A percentile compares a stretch with the other conserved stretches of the same genome.
These are phyloP conservation scores for Drosophila parvula DNA, from an alignment of 1,140 invertebrate genomes.

Conservation along the genomic window DNA sequence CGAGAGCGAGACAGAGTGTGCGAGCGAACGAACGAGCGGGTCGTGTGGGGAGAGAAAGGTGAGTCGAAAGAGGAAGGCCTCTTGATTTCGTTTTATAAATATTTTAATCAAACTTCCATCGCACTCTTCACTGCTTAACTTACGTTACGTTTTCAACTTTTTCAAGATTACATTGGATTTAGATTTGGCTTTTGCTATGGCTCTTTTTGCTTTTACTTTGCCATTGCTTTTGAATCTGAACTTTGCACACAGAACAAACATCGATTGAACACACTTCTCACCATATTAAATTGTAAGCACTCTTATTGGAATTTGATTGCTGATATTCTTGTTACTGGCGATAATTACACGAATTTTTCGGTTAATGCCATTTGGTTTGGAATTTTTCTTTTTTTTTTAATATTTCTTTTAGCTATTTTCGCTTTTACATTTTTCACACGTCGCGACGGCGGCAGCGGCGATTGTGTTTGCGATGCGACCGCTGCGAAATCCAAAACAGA, in stretches of 20 bases:
- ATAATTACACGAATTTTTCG: constrained; percentile 36
- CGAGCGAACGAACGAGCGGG: constrained; percentile 24
- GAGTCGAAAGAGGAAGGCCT: constrained; percentile 18
- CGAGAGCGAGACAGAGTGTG: constrained; percentile 14
- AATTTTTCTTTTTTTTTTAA: constrained; percentile 18
- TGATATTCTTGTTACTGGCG: constrained; percentile 29
- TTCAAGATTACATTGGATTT: constrained; percentile 55
- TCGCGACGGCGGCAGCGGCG: constrained; percentile 54
- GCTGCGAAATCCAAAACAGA: constrained; percentile 45
- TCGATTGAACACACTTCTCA: constrained; percentile 57
- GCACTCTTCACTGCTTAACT: constrained; percentile 40
- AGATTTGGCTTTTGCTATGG: constrained; percentile 36
- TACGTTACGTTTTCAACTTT: constrained; percentile 49
- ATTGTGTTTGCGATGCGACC: constrained; percentile 41
- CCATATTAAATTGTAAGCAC: constrained; percentile 32
- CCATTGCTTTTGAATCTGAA: constrained; percentile 46
- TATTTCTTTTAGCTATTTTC: constrained; percentile 42
- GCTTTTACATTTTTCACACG: constrained; percentile 68
- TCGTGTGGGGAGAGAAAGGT: constrained; percentile 1
- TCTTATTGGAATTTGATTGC: constrained; percentile 43
- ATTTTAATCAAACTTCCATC: constrained; percentile 32
- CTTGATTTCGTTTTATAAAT: constrained; percentile 32
- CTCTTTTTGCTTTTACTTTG: constrained; percentile 42
- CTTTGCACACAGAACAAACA: constrained; percentile 58
- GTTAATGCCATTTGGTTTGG: constrained; percentile 13